phyloP scores from a whole-genome alignment of 2,113 vertebrate genomes.

The Columba livia region DNA sequence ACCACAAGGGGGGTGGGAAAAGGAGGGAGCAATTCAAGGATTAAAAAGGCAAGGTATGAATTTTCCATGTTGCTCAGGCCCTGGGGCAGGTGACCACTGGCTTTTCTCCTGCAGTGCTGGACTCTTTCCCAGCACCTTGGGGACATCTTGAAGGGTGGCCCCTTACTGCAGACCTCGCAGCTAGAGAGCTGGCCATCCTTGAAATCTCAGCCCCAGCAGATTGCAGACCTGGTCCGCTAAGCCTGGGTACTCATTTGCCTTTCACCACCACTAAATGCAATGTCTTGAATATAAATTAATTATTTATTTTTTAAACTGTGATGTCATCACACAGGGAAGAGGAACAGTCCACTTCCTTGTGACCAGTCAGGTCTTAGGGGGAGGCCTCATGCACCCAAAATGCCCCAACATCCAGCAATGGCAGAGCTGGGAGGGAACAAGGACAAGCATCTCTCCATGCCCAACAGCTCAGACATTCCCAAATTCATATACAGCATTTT shows the following conservation, averaged over 20 bases:
- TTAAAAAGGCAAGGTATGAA: not conserved
- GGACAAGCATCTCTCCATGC: not conserved
- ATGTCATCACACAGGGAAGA: not conserved
- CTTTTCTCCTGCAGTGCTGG: not conserved
- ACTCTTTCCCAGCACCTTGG: not conserved
- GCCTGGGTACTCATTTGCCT: not conserved
- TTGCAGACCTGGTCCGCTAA: not conserved
- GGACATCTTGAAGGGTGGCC: not conserved
- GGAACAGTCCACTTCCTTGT: not conserved
- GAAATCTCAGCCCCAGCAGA: not conserved
- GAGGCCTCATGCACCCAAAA: not conserved
- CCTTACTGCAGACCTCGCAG: not conserved
- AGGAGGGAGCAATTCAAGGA: not conserved
- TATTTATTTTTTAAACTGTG: not conserved
- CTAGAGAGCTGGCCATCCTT: not conserved
- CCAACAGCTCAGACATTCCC: not conserved
- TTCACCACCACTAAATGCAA: not conserved
- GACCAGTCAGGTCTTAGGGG: not conserved
- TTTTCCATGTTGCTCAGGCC: not conserved
- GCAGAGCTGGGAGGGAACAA: not conserved
- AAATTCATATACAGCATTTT: not conserved
- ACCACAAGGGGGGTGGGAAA: rapidly evolving
- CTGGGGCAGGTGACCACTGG: not conserved
- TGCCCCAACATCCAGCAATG: not conserved
- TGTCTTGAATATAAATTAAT: not conserved